Conservation (phyloP, 2,888 invertebrate species). For the Ophonus ardosiacus region DNA sequence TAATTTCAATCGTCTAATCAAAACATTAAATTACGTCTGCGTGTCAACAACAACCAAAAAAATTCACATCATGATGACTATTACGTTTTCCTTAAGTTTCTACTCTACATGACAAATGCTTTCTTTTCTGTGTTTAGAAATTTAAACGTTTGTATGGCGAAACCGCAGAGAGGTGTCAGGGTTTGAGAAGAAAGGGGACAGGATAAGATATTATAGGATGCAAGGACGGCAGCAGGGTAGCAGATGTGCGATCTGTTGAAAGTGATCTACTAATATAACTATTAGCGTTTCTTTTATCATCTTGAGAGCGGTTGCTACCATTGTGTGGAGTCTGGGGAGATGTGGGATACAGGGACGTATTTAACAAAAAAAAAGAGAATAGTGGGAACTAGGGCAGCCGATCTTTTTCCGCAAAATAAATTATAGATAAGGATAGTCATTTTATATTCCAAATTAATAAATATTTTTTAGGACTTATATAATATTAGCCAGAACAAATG, state of each 20-base stretch:
- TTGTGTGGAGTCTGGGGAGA: slow-evolving; percentile 29
- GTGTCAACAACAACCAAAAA: neutral
- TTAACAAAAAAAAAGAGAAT: neutral
- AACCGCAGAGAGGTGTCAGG: slow-evolving; percentile 4
- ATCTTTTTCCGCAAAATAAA: neutral
- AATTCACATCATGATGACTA: slow-evolving; percentile 17
- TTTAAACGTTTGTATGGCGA: slow-evolving; percentile 53
- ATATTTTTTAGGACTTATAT: no score
- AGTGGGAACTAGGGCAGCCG: neutral
- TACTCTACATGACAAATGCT: slow-evolving; percentile 51
- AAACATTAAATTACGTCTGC: no score
- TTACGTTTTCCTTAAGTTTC: neutral
- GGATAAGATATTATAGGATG: slow-evolving; percentile 27
- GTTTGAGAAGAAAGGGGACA: neutral
- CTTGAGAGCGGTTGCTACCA: slow-evolving; percentile 56
- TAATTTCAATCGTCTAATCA: no score
- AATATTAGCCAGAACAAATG: no score
- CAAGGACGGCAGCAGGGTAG: slow-evolving; percentile 14
- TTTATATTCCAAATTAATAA: neutral
- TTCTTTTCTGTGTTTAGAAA: slow-evolving; percentile 48
- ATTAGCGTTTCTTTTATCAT: slow-evolving; percentile 68
- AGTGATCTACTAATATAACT: slow-evolving; percentile 69
- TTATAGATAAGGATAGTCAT: neutral
- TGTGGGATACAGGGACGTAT: slow-evolving; percentile 9
- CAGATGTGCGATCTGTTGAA: slow-evolving; percentile 67